Percentiles rank a stretch among this genome's conserved stretches.
These are phyloP conservation scores for Gnathonemus longibarbis DNA, from an alignment of 2,113 vertebrate genomes.

Conservation along the genomic window DNA sequence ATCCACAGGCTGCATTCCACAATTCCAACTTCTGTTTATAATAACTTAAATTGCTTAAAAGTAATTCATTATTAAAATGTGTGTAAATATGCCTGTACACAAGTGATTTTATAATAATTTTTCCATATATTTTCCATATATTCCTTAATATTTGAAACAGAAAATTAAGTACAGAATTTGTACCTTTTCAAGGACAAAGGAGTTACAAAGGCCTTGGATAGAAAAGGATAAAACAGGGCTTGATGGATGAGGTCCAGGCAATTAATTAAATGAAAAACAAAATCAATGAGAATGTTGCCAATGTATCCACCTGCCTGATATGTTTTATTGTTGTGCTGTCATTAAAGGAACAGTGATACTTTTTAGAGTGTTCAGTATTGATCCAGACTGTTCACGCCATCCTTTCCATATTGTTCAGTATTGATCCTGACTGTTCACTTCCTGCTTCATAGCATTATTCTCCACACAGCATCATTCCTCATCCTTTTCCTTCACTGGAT, in stretches of 20 bases:
- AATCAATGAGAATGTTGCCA: not conserved
- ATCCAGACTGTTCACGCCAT: not conserved
- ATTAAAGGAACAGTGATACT: constrained; percentile 6
- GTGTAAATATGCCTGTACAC: not conserved
- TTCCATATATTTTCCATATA: not conserved
- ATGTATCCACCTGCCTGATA: not conserved
- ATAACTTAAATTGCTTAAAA: not conserved
- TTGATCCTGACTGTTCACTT: not conserved
- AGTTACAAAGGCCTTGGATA: not conserved
- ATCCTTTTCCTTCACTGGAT: not conserved
- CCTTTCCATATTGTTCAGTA: not conserved
- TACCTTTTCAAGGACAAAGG: not conserved
- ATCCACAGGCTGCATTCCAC: not conserved
- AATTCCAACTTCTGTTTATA: not conserved
- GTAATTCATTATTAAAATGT: not conserved
- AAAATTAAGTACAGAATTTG: not conserved
- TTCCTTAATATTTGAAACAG: not conserved
- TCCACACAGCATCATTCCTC: not conserved
- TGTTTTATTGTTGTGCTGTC: not conserved
- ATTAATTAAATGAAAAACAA: constrained; percentile 9
- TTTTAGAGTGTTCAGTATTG: not conserved
- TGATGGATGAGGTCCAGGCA: not conserved
- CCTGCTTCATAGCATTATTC: not conserved
- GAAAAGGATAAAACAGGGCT: not conserved
- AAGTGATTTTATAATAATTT: not conserved